These are phyloP conservation scores for Caenorhabditis parvicauda DNA, from an alignment of 2,888 invertebrate genomes.

Conservation along the genomic window DNA sequence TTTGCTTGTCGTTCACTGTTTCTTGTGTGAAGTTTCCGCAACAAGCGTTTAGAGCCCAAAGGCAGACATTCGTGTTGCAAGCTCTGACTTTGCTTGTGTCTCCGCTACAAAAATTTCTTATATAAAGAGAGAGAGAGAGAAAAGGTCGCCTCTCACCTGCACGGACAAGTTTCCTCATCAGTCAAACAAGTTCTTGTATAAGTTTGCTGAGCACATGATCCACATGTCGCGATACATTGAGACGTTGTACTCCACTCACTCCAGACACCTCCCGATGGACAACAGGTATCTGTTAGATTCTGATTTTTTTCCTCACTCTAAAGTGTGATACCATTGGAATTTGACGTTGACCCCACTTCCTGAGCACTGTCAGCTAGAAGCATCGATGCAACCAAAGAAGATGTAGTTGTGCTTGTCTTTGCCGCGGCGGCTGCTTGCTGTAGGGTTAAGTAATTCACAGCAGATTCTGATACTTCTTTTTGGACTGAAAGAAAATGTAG, in stretches of 20 bases:
- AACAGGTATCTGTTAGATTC: too few relatives aligned
- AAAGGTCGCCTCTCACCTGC: constrained; percentile 20
- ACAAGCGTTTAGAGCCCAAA: constrained; percentile 22
- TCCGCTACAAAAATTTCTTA: too few relatives aligned
- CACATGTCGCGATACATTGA: constrained; percentile 16
- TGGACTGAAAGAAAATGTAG: too few relatives aligned
- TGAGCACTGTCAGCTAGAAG: too few relatives aligned
- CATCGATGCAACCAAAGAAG: too few relatives aligned
- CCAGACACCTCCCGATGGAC: constrained; percentile 21
- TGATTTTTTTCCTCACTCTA: too few relatives aligned
- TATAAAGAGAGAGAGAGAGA: neutral
- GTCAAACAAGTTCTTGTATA: constrained; percentile 16
- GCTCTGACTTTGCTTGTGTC: constrained; percentile 13
- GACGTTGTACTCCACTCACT: constrained; percentile 20
- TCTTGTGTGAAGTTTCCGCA: constrained; percentile 12
- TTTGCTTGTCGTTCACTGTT: constrained; percentile 13
- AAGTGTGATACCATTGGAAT: too few relatives aligned
- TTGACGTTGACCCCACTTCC: too few relatives aligned
- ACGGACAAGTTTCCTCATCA: constrained; percentile 10
- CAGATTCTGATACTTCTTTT: too few relatives aligned
- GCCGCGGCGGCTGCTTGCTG: neutral
- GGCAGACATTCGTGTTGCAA: constrained; percentile 25
- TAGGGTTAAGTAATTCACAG: too few relatives aligned
- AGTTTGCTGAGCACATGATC: constrained; percentile 23
- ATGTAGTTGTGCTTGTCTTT: neutral